Conservation (phyloP, 2,888 invertebrate genomes). For the Adineta ricciae region DNA sequence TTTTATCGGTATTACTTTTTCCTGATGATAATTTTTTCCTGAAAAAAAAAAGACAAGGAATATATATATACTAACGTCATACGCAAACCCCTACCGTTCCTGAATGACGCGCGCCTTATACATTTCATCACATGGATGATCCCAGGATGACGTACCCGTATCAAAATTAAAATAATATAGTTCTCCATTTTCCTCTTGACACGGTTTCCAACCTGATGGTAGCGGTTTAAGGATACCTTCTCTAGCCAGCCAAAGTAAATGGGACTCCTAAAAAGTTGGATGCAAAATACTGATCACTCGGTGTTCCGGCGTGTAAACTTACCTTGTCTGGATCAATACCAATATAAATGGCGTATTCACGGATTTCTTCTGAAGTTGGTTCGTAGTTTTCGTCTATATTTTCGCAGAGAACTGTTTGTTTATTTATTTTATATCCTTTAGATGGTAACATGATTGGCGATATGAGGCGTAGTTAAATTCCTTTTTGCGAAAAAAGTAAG, state of each 20-base stretch:
- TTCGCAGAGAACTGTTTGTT: neutral
- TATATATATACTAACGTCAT: too few relatives aligned
- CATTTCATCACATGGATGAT: slow-evolving; percentile 77
- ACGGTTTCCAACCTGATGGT: slow-evolving; percentile 56
- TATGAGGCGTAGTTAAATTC: too few relatives aligned
- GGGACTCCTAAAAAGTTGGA: slow-evolving; percentile 57
- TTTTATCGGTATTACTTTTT: too few relatives aligned
- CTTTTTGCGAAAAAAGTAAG: too few relatives aligned
- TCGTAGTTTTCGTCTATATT: slow-evolving; percentile 33
- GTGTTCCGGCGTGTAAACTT: too few relatives aligned
- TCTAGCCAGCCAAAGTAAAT: slow-evolving; percentile 72
- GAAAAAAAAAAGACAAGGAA: too few relatives aligned
- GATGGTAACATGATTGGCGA: too few relatives aligned
- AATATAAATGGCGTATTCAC: slow-evolving; percentile 76
- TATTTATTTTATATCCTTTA: slow-evolving; percentile 1
- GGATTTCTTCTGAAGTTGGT: slow-evolving; percentile 59
- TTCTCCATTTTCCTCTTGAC: slow-evolving; percentile 67
- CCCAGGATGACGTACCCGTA: slow-evolving; percentile 77
- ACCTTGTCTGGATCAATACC: slow-evolving; percentile 70
- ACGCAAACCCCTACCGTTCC: slow-evolving; percentile 44
- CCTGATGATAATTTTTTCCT: too few relatives aligned
- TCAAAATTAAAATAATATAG: slow-evolving; percentile 77
- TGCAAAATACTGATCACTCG: too few relatives aligned
- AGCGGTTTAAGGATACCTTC: slow-evolving; percentile 83
- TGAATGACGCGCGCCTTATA: slow-evolving; percentile 59